Percentiles rank a stretch among this genome's conserved stretches.
Evolutionary conservation across 1,140 invertebrate genomes (phyloP).

Genomic region (Drosophila kanapiae): DNA sequence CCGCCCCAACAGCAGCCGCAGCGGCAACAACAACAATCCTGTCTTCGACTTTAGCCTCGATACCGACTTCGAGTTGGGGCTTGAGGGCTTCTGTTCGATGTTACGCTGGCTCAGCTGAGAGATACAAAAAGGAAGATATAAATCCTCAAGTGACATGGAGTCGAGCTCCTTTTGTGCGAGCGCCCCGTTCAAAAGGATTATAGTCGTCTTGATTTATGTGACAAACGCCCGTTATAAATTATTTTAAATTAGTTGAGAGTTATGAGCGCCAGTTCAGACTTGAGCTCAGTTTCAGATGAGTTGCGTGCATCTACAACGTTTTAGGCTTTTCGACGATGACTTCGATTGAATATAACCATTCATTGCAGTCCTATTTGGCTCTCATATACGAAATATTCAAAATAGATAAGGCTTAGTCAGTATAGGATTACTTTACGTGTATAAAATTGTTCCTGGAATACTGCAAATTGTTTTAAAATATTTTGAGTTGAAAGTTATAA

Average conservation of each 20-base stretch:
- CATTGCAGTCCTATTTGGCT: neutral
- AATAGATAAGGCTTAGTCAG: no score
- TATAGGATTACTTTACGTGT: no score
- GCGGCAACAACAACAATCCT: slow-evolving; percentile 13
- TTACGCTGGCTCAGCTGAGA: slow-evolving; percentile 63
- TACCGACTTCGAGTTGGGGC: slow-evolving; percentile 14
- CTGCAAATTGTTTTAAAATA: no score
- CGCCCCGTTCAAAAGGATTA: slow-evolving; percentile 63
- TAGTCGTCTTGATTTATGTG: slow-evolving; percentile 72
- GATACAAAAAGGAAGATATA: slow-evolving; percentile 79
- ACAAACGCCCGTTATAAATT: slow-evolving; percentile 74
- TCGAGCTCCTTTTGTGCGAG: slow-evolving; percentile 68
- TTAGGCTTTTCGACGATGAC: neutral
- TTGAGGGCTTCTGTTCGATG: slow-evolving; percentile 57
- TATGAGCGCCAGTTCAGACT: slow-evolving; percentile 61
- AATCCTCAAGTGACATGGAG: slow-evolving; percentile 80
- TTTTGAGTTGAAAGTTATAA: no score
- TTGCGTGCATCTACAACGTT: neutral
- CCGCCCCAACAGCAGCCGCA: slow-evolving; percentile 48
- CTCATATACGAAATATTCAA: neutral
- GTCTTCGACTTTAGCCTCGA: slow-evolving; percentile 19
- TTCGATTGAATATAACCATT: neutral
- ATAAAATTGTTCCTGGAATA: no score
- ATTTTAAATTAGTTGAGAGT: slow-evolving; percentile 75
- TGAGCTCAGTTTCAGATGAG: slow-evolving; percentile 7